Evolutionary conservation across 2,113 vertebrate species (phyloP), one percentile per base, ranked within the genome.

Genomic region (Triplophysa siluroides): DNA sequence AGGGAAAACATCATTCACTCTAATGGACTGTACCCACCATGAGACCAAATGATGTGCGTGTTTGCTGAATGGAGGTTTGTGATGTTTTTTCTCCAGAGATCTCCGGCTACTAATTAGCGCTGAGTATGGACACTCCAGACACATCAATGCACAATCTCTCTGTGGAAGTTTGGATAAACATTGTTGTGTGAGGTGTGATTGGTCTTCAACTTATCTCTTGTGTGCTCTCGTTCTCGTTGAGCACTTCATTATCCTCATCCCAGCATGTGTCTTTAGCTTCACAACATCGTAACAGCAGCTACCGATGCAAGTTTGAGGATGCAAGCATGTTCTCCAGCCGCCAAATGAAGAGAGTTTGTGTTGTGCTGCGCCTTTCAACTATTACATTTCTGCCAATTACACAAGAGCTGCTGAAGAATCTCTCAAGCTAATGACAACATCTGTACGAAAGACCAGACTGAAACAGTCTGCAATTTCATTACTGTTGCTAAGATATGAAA

Each of bases 361-460:
- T 60, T 73, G 70, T 73, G 70, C 69, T 58, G 24, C 58, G 69
- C 52, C 70, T 73, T 73, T 73, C 19, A 58, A 73, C 60, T 73
- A 58, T 18, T 73, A 26, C 7, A 73, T 75, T 75, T 75, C 58
- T 23, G 12, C 58, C 72, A 45, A 62, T 62, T 75, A 63, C 21
- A 19, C 41, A 16, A 75, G 72, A 45, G 21, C 38, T n/a, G 58
- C 56, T 47, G 56, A 43, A 63, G 58, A 45, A 61, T 75, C 73
- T 75, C 23, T 63, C 73, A 26, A 60, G 58, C 41, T 75, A 75
- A 75, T 47, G 26, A 33, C 1, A 4, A 24, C 62, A 7, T 3
- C 58, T 10, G 38, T 56, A 75, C 24, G 62, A 62, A 45, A 47
- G 73, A 73, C 29, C 52, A 23, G 54, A 23, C 26, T 73, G 13